Conservation (phyloP, 2,888 invertebrate species). For the Lasioglossum zephyrum region DNA sequence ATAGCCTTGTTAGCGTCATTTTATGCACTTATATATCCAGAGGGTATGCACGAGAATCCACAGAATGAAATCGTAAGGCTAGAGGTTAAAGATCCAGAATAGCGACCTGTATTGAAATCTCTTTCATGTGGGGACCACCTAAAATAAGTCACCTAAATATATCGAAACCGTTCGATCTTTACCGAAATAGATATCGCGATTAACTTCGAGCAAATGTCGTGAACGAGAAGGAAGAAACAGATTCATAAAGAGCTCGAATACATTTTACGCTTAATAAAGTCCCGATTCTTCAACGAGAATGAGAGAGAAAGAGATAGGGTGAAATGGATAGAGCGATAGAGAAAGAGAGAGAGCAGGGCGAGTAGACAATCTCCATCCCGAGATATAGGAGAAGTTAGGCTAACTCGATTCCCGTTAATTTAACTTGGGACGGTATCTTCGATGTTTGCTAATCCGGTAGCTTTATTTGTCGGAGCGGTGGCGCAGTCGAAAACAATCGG, state of each 20-base stretch:
- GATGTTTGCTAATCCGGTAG: slow-evolving; percentile 30
- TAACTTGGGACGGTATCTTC: slow-evolving; percentile 18
- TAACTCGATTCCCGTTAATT: slow-evolving; percentile 26
- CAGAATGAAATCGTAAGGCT: slow-evolving; percentile 5
- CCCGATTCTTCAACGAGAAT: slow-evolving; percentile 21
- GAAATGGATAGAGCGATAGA: not conserved
- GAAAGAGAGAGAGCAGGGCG: not conserved
- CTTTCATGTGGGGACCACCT: not conserved
- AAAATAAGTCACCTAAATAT: slow-evolving; percentile 3
- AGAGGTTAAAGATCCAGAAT: not conserved
- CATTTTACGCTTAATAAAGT: slow-evolving; percentile 23
- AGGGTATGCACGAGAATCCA: not conserved
- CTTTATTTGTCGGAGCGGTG: slow-evolving; percentile 21
- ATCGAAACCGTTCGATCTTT: slow-evolving; percentile 12
- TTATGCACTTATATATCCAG: not conserved
- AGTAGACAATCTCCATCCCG: not conserved
- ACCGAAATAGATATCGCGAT: not conserved
- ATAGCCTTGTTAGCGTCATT: not conserved
- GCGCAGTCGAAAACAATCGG: slow-evolving; percentile 34
- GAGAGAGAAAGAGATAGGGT: not conserved
- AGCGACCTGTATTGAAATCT: not conserved
- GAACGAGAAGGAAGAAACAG: not conserved
- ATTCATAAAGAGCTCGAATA: not conserved
- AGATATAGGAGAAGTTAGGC: slow-evolving; percentile 24
- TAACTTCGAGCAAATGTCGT: not conserved